A percentile compares a stretch with the other conserved stretches of the same genome.
phyloP scores from a whole-genome alignment of 2,888 invertebrate species.

The Mythimna pallens region DNA sequence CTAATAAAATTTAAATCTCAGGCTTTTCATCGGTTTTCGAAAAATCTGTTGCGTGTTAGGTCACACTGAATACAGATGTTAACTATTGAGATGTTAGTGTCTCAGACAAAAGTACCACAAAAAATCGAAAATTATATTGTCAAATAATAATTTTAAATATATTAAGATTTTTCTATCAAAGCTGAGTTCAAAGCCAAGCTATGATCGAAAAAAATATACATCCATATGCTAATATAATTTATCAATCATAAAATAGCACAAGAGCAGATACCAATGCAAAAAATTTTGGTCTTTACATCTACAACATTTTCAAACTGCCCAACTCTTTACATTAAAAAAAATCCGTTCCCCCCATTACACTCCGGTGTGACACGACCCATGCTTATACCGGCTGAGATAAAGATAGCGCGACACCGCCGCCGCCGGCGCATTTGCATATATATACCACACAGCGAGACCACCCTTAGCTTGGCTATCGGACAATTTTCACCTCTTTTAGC shows the following conservation, averaged over 20 bases:
- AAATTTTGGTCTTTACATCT: not conserved
- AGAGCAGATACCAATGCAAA: no score
- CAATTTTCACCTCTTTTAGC: conserved; percentile 70
- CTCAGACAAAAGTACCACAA: not conserved
- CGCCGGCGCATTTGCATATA: conserved; percentile 82
- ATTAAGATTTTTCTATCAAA: not conserved
- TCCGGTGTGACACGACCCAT: conserved; percentile 74
- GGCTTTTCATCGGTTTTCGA: no score
- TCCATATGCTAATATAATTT: not conserved
- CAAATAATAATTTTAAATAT: not conserved
- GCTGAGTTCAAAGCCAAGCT: not conserved
- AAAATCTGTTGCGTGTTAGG: not conserved
- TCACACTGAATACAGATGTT: not conserved
- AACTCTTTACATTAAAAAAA: not conserved
- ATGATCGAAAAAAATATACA: not conserved
- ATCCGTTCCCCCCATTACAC: conserved; percentile 54
- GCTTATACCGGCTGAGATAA: conserved; percentile 73
- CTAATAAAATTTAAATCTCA: not conserved
- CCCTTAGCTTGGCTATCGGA: conserved; percentile 66
- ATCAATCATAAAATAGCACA: not conserved
- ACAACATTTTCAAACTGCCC: not conserved
- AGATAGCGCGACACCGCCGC: conserved; percentile 82
- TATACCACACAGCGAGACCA: conserved; percentile 87
- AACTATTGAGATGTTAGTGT: not conserved
- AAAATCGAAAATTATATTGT: not conserved